Base-by-base conservation (phyloP, 2,797 vertebrate species). In the Artibeus jamaicensis region DNA sequence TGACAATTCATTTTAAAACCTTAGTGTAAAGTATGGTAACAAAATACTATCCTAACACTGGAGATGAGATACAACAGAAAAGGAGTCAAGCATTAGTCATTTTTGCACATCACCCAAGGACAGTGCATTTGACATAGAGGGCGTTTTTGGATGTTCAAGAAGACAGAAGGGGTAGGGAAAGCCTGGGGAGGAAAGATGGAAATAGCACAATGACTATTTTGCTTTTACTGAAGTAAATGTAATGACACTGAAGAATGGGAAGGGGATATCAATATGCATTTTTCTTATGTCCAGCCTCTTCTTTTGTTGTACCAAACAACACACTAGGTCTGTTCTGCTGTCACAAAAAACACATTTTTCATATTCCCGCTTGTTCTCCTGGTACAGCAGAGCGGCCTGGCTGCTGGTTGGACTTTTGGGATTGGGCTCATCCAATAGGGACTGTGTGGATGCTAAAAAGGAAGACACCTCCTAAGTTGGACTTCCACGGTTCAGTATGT, bases 361-460 rank as follows among this genome's bases (percentile, higher is more conserved):
- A 71, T 99, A 99, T 98, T 99, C 99, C 97, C 99, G 99, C 98
- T 99, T 99, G 98, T 99, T 99, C 99, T 99, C 99, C 98, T 99
- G 99, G 99, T 99, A 99, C 98, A 99, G 99, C 98, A 99, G 99
- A 91, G 99, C 99, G 81, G 99, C 99, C 98, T 99, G 99, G 97
- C 99, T 99, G 99, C 99, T 99, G 96, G 99, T 99, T 97, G 99
- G 99, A 96, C 99, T 99, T 99, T 99, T 99, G 22, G 99, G 99
- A 95, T 99, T 99, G 91, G 99, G 99, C 98, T 99, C 99, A 98
- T 99, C 99, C 99, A 99, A 98, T 98, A 99, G 98, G 98, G 99
- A 99, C 99, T 99, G 99, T 99, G 99, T 99, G 98, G 99, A 99
- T 98, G 99, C 99, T 99, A 99, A 98, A 98, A 99, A 99, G 98